Percentiles rank a stretch among this genome's conserved stretches.
phyloP scores from a whole-genome alignment of 1,140 invertebrate species.

The Hyles vespertilio region DNA sequence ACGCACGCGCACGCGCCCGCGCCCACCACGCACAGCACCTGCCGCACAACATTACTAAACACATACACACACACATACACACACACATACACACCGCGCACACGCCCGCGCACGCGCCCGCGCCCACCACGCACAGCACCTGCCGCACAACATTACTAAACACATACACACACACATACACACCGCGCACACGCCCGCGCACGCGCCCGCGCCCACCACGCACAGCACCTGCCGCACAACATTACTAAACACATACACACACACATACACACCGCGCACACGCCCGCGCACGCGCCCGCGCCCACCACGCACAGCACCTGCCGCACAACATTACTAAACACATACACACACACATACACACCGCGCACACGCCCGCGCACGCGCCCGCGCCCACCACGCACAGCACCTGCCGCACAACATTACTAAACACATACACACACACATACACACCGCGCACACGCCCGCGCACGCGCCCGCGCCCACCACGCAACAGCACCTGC shows the following conservation, averaged over 20 bases:
- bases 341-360: too few species aligned
- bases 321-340: too few species aligned
- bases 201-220: constrained; percentile 24
- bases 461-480: constrained; percentile 34
- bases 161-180: too few species aligned
- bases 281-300: constrained; percentile 32
- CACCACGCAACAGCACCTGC: constrained; percentile 5
- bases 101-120: constrained; percentile 32
- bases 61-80: too few species aligned
- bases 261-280: constrained; percentile 27
- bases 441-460: constrained; percentile 27
- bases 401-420: constrained; percentile 38
- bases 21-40: constrained; percentile 41
- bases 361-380: too few species aligned
- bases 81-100: constrained; percentile 17
- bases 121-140: constrained; percentile 19
- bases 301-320: constrained; percentile 12
- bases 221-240: constrained; percentile 37
- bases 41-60: too few species aligned
- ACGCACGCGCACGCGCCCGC: too few species aligned
- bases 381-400: constrained; percentile 26
- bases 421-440: too few species aligned
- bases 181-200: too few species aligned
- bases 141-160: too few species aligned
- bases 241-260: too few species aligned